Evolutionary conservation across 1,140 invertebrate species (phyloP), one percentile per base, ranked within the genome.

Genomic region (Drosophila parabipectinata): DNA sequence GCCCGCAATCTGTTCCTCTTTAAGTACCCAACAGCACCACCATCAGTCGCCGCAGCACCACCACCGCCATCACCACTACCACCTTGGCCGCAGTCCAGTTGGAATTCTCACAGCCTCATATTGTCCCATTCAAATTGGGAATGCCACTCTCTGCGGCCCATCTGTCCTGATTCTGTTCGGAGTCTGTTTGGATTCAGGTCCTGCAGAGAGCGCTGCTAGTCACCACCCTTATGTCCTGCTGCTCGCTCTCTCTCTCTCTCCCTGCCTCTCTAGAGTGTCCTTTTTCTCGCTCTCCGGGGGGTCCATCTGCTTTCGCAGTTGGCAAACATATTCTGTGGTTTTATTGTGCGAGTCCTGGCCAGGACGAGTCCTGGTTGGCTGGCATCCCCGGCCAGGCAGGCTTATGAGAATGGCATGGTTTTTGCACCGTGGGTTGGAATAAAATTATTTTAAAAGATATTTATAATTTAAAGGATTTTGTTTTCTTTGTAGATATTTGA

Each of bases 321-420:
- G 72, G 73, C 73, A 77, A 75, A 91, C 90, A 91, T 91, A 91
- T 91, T 91, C 82, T 91, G 85, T 87, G 81, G 79, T 91, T 90
- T 91, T 90, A 90, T 85, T 85, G 82, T 78, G 68, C 68, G 50
- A 47, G 50, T 50, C 61, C 45, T 28, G 67, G 32, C 18, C 58
- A 72, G 44, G 53, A 39, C 74, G 82, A 67, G 64, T 78, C 79
- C 79, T 91, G 89, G 89, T 91, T 91, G 90, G 89, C 64, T 91
- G 74, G 60, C 67, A 50, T 55, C 7, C 28, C 37, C 15, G 61
- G 50, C n/a, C 62, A 68, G 62, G 66, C 67, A 67, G 66, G 32
- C 24, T 41, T 28, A n/a, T 24, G 61, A 74, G 73, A 76, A 73
- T 66, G 54, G 34, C 34, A 12, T 37, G 10, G 10, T 12, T 44